A percentile compares a stretch with the other conserved stretches of the same genome.
These are phyloP conservation scores for Engraulis encrasicolus DNA, from an alignment of 2,113 vertebrate species.

Conservation along the genomic window DNA sequence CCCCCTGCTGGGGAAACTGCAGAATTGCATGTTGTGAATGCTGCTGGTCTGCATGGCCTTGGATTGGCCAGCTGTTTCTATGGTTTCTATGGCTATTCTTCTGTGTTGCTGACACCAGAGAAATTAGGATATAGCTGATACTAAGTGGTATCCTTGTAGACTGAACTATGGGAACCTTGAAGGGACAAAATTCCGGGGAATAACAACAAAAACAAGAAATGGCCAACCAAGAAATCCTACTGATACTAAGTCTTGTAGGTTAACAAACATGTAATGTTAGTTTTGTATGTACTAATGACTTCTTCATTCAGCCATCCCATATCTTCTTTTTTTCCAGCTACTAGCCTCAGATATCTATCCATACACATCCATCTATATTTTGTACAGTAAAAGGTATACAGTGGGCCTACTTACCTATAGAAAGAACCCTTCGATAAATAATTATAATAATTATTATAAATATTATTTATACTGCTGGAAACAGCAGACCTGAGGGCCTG, in stretches of 20 bases:
- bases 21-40: conserved; percentile 17
- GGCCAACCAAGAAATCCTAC: background rate
- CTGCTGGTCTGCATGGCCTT: background rate
- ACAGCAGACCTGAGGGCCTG: background rate
- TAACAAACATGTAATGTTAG: background rate
- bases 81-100: background rate
- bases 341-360: background rate
- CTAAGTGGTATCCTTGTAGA: background rate
- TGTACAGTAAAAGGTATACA: too few species aligned
- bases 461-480: too few species aligned
- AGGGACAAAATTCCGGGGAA: background rate
- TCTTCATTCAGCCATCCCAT: background rate
- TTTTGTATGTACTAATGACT: too few species aligned
- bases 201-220: background rate
- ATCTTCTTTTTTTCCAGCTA: background rate
- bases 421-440: too few species aligned
- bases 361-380: background rate
- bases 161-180: background rate
- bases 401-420: background rate
- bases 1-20: conserved; percentile 18
- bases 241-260: background rate
- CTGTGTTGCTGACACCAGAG: background rate
- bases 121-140: too few species aligned
- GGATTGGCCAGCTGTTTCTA: background rate
- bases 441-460: too few species aligned